Evolutionary conservation across 2,888 invertebrate species (phyloP), one percentile per base, ranked within the genome.

Genomic region (Spatulosminthurus flaviceps): DNA sequence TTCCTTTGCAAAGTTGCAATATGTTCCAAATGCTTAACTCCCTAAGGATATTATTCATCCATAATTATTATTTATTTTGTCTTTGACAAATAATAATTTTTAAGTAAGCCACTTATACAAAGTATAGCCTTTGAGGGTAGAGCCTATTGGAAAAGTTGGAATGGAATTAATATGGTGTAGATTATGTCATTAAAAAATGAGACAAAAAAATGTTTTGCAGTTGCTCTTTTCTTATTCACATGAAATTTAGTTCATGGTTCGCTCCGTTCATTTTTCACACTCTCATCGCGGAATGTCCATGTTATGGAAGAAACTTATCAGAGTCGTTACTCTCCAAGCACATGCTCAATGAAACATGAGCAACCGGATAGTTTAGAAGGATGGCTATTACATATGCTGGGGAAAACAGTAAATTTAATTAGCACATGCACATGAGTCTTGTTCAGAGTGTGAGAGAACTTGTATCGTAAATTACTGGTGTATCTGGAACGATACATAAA

Each of bases 341-440:
- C 16, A 51, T 51, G 19, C 16, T 51, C n/a, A 51, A 51, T 51
- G 51, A 51, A 51, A 51, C 51, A 51, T n/a, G 51, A 51, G 51
- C 51, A 19, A 51, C 5, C 51, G 16, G 51, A 13, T 19, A 51
- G 51, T 2, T 51, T n/a, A 2, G 51, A 51, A 4, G 51, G 51
- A 51, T 19, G 16, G 51, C 16, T 51, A 19, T 13, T 51, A 7
- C 7, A 13, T 9, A 51, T 51, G 51, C 51, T 19, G 51, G 16
- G n/a, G 5, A 34, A 34, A 51, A 2, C 51, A 19, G n/a, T 51
- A 51, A 51, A 13, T 51, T 51, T 51, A 51, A 51, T 51, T 51
- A 51, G 51, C 51, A 51, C 51, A 51, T 51, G 9, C 51, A 16
- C 51, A n/a, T n/a, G n/a, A 19, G 51, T 51, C 16, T 51, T n/a